Evolutionary conservation across 92 coral and sea anemone species (phyloP).

Genomic region (Micromussa lordhowensis): DNA sequence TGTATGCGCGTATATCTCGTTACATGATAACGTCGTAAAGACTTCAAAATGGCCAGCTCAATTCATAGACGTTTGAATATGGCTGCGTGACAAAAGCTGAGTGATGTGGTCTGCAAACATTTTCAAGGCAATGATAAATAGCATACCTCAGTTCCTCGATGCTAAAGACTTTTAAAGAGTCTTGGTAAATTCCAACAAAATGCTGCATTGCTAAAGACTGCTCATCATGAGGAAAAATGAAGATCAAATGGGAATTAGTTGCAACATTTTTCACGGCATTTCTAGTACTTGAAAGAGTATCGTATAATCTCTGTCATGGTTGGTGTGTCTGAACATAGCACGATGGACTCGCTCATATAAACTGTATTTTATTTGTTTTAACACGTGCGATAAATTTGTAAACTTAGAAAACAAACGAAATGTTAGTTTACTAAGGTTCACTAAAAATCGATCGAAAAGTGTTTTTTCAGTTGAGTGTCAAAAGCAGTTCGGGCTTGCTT

Average conservation of each 20-base stretch:
- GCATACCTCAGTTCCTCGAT: slow-evolving; percentile 86
- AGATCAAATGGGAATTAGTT: background rate
- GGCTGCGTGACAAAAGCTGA: background rate
- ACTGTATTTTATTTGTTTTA: too few relatives aligned
- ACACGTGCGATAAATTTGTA: too few relatives aligned
- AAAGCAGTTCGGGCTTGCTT: too few relatives aligned
- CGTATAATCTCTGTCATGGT: background rate
- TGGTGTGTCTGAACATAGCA: background rate
- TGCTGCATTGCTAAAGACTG: slow-evolving; percentile 78
- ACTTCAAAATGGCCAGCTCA: too few relatives aligned
- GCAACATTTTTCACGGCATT: background rate
- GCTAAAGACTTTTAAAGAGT: slow-evolving; percentile 75
- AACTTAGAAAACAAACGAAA: background rate
- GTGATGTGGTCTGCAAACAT: background rate
- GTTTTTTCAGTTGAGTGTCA: too few relatives aligned
- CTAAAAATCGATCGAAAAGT: too few relatives aligned
- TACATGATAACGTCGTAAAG: too few relatives aligned
- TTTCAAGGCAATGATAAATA: background rate
- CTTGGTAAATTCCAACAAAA: slow-evolving; percentile 86
- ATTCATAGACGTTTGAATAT: background rate
- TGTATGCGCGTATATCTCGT: too few relatives aligned
- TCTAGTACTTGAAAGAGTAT: too few relatives aligned
- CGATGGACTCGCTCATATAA: too few relatives aligned
- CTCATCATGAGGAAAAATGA: background rate
- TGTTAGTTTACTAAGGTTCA: too few relatives aligned